Evolutionary conservation across 2,888 invertebrate genomes (phyloP), one percentile per base, ranked within the genome.

Genomic region (Drosophila eohydei): DNA sequence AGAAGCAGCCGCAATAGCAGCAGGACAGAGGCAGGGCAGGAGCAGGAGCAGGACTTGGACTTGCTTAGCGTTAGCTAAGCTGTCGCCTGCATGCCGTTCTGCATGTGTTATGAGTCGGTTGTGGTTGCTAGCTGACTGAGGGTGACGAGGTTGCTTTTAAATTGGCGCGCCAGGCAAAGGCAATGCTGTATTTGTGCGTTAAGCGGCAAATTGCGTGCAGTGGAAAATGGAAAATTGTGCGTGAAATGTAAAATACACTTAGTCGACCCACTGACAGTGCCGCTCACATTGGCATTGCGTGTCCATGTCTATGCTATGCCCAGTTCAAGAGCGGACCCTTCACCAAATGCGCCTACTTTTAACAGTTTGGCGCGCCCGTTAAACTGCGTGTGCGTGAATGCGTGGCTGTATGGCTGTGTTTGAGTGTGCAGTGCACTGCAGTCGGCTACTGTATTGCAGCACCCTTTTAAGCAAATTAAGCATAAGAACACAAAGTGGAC

Each of bases 381-480:
- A 46, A 8, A 48, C 40, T 36, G n/a, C 38, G 41, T 38, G 41
- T 56, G 38, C 11, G 46, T 61, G 52, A 51, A 55, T 55, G 61
- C 36, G 52, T 38, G 26, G 52, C 36, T 61, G 46, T 30, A 14
- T 34, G 48, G 40, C 21, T 50, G 36, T n/a, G 50, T 54, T 38
- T 54, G 52, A 50, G 60, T 58, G 55, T 68, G 43, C 70, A 64
- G 44, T 52, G 41, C 41, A 54, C 51, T 79, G 80, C 80, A 76
- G 51, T 64, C 61, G 44, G 36, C 44, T 46, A 11, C 38, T 43
- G 44, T 65, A 65, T 51, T 78, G 74, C 71, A 70, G 71, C 82
- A 74, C 70, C 88, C 89, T 91, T 91, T 91, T 91, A 89, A 91
- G 88, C 87, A 91, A 91, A 91, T 91, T 91, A 90, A 90, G 87